Base-by-base conservation (phyloP, 2,888 invertebrate species). In the Lutraria lutraria region DNA sequence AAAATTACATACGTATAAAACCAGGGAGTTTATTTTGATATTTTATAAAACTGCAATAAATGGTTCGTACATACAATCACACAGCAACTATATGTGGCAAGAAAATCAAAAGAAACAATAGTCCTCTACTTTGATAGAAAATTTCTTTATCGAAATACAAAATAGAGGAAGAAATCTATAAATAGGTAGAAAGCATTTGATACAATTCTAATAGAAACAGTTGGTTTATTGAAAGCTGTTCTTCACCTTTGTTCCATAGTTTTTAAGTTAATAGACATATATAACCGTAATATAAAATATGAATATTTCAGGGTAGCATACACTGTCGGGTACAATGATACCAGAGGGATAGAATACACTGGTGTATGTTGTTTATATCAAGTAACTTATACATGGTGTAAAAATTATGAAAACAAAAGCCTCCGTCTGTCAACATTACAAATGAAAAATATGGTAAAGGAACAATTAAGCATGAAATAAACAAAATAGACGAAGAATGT, bases 121-220 rank as follows among this genome's bases (percentile, higher is more conserved):
- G n/a, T 68, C 25, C 63, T 68, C n/a, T 25, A 8, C 12, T 25
- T 68, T 68, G 63, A n/a, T n/a, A 25, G 10, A 3, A 68, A 8
- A 25, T 68, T 68, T n/a, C 63, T 68, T 68, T 10, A 63, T n/a
- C n/a, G n/a, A 63, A 25, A 68, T 25, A 68, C 63, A 68, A 68
- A 68, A 43, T 43, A 68, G n/a, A 68, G 25, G 6, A 68, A 68
- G 25, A 25, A 25, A 25, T n/a, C n/a, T 25, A 68, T 68, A 68
- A 68, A 68, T 68, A 68, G 25, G 63, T 68, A 68, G 63, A 68
- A 68, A 10, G 8, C 63, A n/a, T 25, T 68, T n/a, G n/a, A 68
- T 25, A 68, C 25, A 68, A 68, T 25, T 68, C 63, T n/a, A 8
- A n/a, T 68, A 68, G 63, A 68, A 68, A 25, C 25, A 60, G 21